These are phyloP conservation scores for Mirounga angustirostris DNA, from an alignment of 2,113 vertebrate species.

Conservation along the genomic window DNA sequence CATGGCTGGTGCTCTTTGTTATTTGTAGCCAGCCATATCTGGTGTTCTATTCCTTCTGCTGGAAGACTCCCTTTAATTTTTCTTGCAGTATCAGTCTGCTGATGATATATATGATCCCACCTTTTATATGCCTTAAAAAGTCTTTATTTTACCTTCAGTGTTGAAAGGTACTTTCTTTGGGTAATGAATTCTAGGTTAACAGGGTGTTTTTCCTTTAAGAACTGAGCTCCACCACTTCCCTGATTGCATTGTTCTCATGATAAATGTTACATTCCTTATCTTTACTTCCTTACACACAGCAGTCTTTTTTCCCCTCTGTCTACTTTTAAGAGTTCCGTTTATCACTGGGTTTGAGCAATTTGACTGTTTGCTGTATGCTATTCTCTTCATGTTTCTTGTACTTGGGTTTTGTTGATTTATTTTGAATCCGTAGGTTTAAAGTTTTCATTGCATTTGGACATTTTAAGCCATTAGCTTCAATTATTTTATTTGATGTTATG, in stretches of 20 bases:
- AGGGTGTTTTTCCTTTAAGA: neutral
- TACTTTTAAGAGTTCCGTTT: neutral
- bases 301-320: neutral
- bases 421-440: neutral
- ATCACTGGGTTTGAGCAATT: neutral
- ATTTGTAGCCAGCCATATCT: fast-evolving
- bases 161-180: neutral
- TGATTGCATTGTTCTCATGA: neutral
- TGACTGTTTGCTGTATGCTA: neutral
- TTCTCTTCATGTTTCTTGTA: neutral
- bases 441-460: neutral
- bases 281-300: neutral
- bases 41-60: neutral
- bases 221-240: neutral
- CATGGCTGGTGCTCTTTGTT: neutral
- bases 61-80: neutral
- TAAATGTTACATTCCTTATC: no score
- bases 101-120: no score
- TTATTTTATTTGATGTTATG: neutral
- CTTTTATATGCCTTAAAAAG: neutral
- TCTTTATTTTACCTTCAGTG: neutral
- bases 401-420: neutral
- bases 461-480: neutral
- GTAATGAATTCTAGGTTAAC: neutral
- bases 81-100: neutral